Evolutionary conservation across 2,888 invertebrate species (phyloP), one percentile per base, ranked within the genome.

Genomic region (Pristionchus exspectatus): DNA sequence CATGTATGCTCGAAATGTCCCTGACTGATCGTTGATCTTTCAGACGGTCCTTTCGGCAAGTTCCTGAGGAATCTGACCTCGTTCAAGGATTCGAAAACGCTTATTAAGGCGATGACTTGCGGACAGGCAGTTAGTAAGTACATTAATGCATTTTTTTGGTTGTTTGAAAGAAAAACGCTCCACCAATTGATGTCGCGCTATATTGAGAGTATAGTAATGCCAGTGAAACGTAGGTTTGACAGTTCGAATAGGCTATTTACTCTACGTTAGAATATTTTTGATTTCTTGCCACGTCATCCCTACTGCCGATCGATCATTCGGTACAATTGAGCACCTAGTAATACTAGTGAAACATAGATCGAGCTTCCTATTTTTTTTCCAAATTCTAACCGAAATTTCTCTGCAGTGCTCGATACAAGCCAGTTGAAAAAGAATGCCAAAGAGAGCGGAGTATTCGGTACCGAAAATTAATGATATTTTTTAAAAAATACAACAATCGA

Each of bases 381-480:
- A 27, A 50, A 9, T 50, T 44, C 21, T 54, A 81, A 33, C 50
- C n/a, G 33, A 50, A 81, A 54, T 16, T 77, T 16, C 69, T 44
- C 74, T 81, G 27, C 81, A 81, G 81, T 50, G 50, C n/a, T 81
- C 54, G 27, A 81, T 50, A 81, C 81, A 10, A 12, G 18, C 12
- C 4, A 54, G 16, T 16, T 81, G 9, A 81, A 81, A 54, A 16
- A 81, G 14, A 81, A 81, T 27, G 12, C 27, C 2, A 18, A 44
- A 54, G 24, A 9, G 1, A 81, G 81, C 81, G 81, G 81, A n/a
- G 81, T 81, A n/a, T 50, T n/a, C 44, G n/a, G 81, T 81, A 81
- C 27, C 69, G 69, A 81, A 24, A 81, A n/a, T 50, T 16, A 9
- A n/a, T n/a, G n/a, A n/a, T n/a, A n/a, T n/a, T n/a, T n/a, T 77